A percentile compares a stretch with the other conserved stretches of the same genome.
These are phyloP conservation scores for Lycocerus yunnanus DNA, from an alignment of 2,888 invertebrate species.

Conservation along the genomic window DNA sequence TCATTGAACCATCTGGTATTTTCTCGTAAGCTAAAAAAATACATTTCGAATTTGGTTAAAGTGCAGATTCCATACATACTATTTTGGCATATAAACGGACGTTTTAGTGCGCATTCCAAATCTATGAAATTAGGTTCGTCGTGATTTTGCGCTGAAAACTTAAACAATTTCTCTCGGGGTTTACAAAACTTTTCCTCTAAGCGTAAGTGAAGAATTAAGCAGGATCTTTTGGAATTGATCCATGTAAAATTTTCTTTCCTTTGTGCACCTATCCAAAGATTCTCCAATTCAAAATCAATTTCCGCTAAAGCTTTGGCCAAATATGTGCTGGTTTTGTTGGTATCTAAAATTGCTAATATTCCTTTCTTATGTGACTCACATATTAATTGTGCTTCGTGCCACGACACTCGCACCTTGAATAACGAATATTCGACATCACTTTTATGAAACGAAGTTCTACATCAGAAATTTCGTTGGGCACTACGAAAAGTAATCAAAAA, in stretches of 20 bases:
- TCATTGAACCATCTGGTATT: background rate
- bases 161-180: background rate
- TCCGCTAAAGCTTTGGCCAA: conserved; percentile 11
- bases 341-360: conserved; percentile 4
- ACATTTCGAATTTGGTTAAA: background rate
- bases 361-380: background rate
- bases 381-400: conserved; percentile 9
- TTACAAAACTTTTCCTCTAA: background rate
- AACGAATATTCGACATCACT: conserved; percentile 7
- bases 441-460: background rate
- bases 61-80: background rate
- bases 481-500: background rate
- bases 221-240: background rate
- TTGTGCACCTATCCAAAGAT: conserved; percentile 14
- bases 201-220: background rate
- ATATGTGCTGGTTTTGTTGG: background rate
- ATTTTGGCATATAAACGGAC: conserved; percentile 39
- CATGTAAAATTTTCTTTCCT: background rate
- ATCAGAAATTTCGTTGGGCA: background rate
- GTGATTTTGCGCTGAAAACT: background rate
- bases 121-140: conserved; percentile 58
- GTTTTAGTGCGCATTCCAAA: conserved; percentile 56
- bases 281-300: conserved; percentile 6
- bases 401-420: background rate
- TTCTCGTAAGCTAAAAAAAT: conserved; percentile 8